Evolutionary conservation across 2,888 invertebrate genomes (phyloP).

Genomic region (Cordilura impudica): DNA sequence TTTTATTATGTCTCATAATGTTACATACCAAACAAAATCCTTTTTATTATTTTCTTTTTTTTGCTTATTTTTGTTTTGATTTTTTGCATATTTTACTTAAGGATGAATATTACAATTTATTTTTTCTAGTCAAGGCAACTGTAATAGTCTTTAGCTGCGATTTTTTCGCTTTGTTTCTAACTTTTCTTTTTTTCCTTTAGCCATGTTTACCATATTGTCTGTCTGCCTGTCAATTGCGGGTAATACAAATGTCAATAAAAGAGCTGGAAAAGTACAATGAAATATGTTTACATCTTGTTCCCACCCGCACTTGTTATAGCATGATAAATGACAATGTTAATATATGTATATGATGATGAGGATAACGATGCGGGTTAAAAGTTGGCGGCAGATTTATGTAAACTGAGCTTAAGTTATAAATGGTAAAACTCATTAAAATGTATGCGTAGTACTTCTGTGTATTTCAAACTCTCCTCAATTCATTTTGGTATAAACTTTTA

Average conservation of each 20-base stretch:
- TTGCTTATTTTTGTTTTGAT: background rate
- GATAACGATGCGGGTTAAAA: slow-evolving; percentile 37
- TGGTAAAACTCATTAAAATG: too few species aligned
- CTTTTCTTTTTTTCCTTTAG: background rate
- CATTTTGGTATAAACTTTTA: too few species aligned
- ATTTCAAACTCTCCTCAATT: too few species aligned
- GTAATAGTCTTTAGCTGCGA: slow-evolving; percentile 34
- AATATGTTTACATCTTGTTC: slow-evolving; percentile 42
- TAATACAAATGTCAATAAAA: slow-evolving; percentile 54
- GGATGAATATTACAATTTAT: slow-evolving; percentile 42
- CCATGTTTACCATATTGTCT: background rate
- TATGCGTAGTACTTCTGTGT: too few species aligned
- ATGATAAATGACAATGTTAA: slow-evolving; percentile 53
- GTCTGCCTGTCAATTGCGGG: slow-evolving; percentile 33
- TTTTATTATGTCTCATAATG: slow-evolving; percentile 9
- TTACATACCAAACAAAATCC: background rate
- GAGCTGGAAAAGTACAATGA: slow-evolving; percentile 17
- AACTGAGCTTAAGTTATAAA: background rate
- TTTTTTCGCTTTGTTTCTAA: slow-evolving; percentile 21
- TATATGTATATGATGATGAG: slow-evolving; percentile 10
- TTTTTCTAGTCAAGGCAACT: slow-evolving; percentile 24
- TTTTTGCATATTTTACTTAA: slow-evolving; percentile 26
- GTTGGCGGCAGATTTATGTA: slow-evolving; percentile 24
- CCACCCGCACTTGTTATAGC: background rate
- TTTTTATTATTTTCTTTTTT: background rate